phyloP scores from a whole-genome alignment of 2,888 invertebrate genomes.

The Lithophane semibrunnea region DNA sequence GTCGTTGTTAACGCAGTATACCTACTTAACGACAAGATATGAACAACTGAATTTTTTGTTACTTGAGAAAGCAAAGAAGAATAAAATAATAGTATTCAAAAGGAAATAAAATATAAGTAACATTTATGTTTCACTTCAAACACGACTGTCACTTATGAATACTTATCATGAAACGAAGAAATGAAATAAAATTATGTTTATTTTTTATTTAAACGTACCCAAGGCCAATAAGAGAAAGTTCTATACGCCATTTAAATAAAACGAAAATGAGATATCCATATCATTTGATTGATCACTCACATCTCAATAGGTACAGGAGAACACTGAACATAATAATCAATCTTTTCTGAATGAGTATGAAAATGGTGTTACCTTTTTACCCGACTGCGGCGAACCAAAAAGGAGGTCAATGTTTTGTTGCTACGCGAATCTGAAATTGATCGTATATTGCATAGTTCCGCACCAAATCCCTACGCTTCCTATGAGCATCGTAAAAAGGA shows the following conservation, averaged over 20 bases:
- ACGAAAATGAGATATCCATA: constrained; percentile 30
- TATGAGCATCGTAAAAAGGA: constrained; percentile 53
- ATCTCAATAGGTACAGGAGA: constrained; percentile 14
- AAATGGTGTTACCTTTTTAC: constrained; percentile 30
- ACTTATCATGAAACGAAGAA: neutral
- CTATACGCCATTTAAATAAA: constrained; percentile 47
- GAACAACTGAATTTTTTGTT: no score
- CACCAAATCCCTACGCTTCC: constrained; percentile 37
- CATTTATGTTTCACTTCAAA: constrained; percentile 19
- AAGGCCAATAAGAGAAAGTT: constrained; percentile 47
- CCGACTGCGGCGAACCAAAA: neutral
- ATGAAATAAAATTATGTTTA: neutral
- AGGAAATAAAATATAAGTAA: constrained; percentile 6
- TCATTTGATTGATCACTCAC: constrained; percentile 44
- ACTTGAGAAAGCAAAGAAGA: neutral
- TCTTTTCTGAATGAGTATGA: constrained; percentile 21
- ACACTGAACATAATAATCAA: constrained; percentile 30
- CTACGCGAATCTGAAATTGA: constrained; percentile 16
- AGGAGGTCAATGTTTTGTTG: constrained; percentile 36
- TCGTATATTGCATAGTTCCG: constrained; percentile 13
- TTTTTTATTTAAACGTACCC: constrained; percentile 8
- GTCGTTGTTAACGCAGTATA: neutral
- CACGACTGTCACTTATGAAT: constrained; percentile 3
- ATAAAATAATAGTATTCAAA: neutral
- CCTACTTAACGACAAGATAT: constrained; percentile 7